phyloP scores from a whole-genome alignment of 2,888 invertebrate species.

The Schizaphis graminum region DNA sequence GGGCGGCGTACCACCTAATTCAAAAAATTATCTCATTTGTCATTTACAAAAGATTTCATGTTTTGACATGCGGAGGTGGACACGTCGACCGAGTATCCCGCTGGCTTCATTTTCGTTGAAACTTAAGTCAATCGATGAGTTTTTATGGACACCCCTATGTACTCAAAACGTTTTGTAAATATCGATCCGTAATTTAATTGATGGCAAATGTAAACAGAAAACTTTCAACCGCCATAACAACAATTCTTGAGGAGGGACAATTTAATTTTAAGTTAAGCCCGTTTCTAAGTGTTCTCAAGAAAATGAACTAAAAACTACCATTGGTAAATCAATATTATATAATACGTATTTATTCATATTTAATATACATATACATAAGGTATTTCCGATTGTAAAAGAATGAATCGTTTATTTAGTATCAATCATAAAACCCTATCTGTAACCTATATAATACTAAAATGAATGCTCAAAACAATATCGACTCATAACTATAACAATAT shows the following conservation, averaged over 20 bases:
- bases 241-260: neutral
- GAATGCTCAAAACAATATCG: neutral
- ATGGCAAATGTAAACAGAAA: constrained; percentile 5
- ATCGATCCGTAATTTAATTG: constrained; percentile 3
- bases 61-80: neutral
- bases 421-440: neutral
- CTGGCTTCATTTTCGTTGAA: neutral
- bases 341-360: neutral
- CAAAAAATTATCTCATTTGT: constrained; percentile 11
- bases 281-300: neutral
- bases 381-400: neutral
- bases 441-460: neutral
- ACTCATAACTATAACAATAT: neutral
- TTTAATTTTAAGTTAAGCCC: neutral
- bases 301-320: neutral
- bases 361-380: neutral
- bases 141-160: neutral
- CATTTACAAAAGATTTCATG: neutral
- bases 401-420: no score
- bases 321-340: neutral
- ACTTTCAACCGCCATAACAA: neutral
- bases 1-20: neutral
- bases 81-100: neutral
- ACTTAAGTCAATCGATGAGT: neutral
- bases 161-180: neutral